A percentile compares a stretch with the other conserved stretches of the same genome.
Conservation (phyloP, 2,113 vertebrate genomes). For the Calypte anna region DNA sequence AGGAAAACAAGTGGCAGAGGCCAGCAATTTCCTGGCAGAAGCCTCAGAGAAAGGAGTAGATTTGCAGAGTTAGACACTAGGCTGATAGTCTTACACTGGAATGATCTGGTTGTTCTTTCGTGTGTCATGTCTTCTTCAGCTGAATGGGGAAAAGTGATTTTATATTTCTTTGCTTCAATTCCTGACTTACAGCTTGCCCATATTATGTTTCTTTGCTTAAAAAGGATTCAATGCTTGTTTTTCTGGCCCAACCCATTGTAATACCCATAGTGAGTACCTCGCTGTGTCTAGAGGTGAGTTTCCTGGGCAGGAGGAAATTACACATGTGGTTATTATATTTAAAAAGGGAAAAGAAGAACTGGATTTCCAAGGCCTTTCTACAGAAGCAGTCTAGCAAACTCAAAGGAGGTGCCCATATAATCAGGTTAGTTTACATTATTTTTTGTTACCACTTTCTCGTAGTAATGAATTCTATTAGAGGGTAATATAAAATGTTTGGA, state of each 20-base stretch:
- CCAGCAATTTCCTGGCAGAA: neutral
- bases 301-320: neutral
- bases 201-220: neutral
- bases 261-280: neutral
- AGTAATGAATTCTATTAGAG: neutral
- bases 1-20: neutral
- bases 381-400: neutral
- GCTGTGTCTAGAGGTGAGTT: rapidly evolving
- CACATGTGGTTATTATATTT: neutral
- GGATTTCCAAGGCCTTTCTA: neutral
- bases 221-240: neutral
- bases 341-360: neutral
- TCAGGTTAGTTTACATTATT: neutral
- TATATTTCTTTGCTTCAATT: neutral
- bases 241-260: neutral
- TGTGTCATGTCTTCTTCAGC: neutral
- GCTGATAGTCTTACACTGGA: neutral
- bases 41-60: neutral
- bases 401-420: neutral
- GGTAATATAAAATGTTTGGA: neutral
- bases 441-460: neutral
- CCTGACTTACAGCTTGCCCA: neutral
- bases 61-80: neutral
- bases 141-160: neutral
- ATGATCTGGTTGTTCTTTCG: neutral